Percentiles rank a stretch among this genome's conserved stretches.
Evolutionary conservation across 2,113 vertebrate genomes (phyloP).

Genomic region (Phalacrocorax pelagicus): DNA sequence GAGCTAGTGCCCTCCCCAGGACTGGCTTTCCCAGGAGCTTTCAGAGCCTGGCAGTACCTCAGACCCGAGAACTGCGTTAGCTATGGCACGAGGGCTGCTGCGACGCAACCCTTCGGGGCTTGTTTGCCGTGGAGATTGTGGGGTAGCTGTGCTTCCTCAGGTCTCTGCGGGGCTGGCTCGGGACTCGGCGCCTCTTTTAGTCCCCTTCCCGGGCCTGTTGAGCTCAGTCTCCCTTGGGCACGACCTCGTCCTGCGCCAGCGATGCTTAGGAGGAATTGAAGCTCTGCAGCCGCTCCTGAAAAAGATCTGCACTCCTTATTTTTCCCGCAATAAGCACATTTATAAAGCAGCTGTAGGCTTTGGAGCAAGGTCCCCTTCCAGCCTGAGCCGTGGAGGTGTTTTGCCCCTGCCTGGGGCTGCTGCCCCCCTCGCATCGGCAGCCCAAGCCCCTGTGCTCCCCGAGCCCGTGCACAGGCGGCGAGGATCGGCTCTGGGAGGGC

Average conservation of each 20-base stretch:
- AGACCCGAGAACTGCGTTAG: background rate
- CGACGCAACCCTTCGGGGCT: background rate
- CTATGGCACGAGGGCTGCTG: background rate
- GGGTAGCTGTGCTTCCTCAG: fast-evolving
- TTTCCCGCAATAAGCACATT: background rate
- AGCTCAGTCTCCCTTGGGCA: background rate
- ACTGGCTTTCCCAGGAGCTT: background rate
- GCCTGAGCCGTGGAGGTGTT: background rate
- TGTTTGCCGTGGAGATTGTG: fast-evolving
- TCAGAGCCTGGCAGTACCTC: background rate
- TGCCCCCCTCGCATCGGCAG: too few relatives aligned
- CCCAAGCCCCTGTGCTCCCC: background rate
- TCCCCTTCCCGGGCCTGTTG: background rate
- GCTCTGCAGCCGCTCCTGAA: background rate
- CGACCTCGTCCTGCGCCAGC: background rate
- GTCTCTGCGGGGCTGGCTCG: background rate
- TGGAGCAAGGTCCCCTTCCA: fast-evolving
- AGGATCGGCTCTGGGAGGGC: background rate
- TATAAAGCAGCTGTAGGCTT: background rate
- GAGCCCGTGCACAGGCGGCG: too few relatives aligned
- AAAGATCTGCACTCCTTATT: fast-evolving
- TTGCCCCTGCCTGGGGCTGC: fast-evolving
- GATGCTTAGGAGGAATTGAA: background rate
- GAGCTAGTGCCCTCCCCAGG: background rate
- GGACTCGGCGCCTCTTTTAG: too few relatives aligned